Base-by-base conservation (phyloP, 2,888 invertebrate genomes). In the Augiades crinisus region DNA sequence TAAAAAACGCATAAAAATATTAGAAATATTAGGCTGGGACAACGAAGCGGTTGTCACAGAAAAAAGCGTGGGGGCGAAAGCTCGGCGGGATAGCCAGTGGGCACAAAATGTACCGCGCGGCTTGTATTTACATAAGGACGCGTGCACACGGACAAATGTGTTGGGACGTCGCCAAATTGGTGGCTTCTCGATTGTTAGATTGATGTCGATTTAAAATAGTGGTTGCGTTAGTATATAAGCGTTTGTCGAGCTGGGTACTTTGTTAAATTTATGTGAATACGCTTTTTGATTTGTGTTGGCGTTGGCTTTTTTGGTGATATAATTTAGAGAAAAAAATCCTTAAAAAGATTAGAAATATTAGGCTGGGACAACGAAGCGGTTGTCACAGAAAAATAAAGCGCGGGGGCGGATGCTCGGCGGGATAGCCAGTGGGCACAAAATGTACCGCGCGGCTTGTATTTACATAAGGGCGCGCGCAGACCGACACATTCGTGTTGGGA, bases 361-460 rank as follows among this genome's bases (percentile, higher is more conserved):
- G n/a, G n/a, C 34, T 43, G 49, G 21, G 14, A 43, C 43, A 50
- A 50, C 43, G 43, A 43, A 43, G 50, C 50, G 43, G 34, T 43
- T 50, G 27, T 43, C 19, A 50, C 51, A 51, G 43, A 13, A 36
- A 64, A 65, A 36, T 63, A 65, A 64, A 56, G 56, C 43, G 63
- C 60, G 70, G 65, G 58, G 68, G 66, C 63, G 67, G 53, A 60
- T 58, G 56, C 60, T 63, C 61, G 61, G 64, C 31, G 36, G 31
- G 38, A 33, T 14, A 31, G 44, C 37, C 44, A 30, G 62, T 55
- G 59, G 58, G 56, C 47, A n/a, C n/a, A n/a, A n/a, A n/a, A n/a
- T n/a, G n/a, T n/a, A n/a, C n/a, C n/a, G 68, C 65, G 65, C 70
- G 68, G 64, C 68, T 27, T 24, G 16, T 68, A 70, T 75, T 73